Percentiles rank a stretch among this genome's conserved stretches.
Conservation (phyloP, 1,140 invertebrate species). For the Mamestra configurata region DNA sequence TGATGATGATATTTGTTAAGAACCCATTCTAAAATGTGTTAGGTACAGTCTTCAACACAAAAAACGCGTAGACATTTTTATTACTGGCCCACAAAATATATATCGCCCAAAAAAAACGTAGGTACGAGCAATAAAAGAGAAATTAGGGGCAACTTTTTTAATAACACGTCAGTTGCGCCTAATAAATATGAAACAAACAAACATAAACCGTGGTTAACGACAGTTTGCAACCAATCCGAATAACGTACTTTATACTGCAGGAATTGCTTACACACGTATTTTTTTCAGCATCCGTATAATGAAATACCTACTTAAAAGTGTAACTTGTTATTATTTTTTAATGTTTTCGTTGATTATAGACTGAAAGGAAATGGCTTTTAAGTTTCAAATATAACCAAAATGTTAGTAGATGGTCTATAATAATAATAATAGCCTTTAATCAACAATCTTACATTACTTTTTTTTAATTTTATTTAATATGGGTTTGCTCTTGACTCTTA, state of each 20-base stretch:
- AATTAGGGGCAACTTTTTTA: slow-evolving; percentile 44
- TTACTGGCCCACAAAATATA: background rate
- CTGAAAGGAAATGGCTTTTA: too few relatives aligned
- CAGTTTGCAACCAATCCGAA: slow-evolving; percentile 22
- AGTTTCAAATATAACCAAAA: too few relatives aligned
- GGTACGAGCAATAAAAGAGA: slow-evolving; percentile 29
- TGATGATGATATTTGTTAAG: too few relatives aligned
- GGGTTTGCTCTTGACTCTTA: too few relatives aligned
- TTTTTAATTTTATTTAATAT: too few relatives aligned
- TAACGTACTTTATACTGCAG: background rate
- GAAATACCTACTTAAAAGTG: background rate
- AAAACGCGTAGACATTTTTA: slow-evolving; percentile 2
- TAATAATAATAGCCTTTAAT: too few relatives aligned
- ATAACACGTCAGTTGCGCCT: slow-evolving; percentile 24
- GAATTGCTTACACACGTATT: background rate
- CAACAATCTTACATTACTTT: too few relatives aligned
- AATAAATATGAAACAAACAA: slow-evolving; percentile 26
- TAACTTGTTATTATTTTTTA: background rate
- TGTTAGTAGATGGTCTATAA: too few relatives aligned
- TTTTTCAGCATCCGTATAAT: background rate
- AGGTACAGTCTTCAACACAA: too few relatives aligned
- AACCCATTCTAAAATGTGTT: too few relatives aligned
- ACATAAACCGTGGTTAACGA: slow-evolving; percentile 22
- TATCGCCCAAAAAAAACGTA: background rate
- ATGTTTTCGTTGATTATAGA: background rate